These are phyloP conservation scores for Cheilosia soror DNA, from an alignment of 2,888 invertebrate genomes.

Conservation along the genomic window DNA sequence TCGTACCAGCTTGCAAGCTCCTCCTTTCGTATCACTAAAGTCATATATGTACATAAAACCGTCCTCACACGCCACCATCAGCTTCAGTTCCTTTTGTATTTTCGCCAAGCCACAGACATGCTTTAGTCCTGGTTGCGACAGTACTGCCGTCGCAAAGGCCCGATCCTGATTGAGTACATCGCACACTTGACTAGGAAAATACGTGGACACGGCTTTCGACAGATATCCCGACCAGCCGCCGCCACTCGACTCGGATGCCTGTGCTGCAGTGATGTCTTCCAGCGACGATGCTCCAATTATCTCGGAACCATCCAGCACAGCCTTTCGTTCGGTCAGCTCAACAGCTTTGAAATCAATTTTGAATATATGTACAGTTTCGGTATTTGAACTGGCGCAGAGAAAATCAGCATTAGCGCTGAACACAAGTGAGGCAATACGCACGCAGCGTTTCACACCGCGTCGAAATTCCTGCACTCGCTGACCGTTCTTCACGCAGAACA, in stretches of 20 bases:
- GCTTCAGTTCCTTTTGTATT: constrained; percentile 81
- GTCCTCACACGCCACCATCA: constrained; percentile 83
- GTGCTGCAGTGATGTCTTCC: constrained; percentile 56
- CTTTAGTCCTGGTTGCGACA: constrained; percentile 82
- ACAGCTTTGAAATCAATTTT: constrained; percentile 81
- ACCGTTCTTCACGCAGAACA: constrained; percentile 83
- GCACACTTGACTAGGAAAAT: constrained; percentile 82
- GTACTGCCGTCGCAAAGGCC: constrained; percentile 82
- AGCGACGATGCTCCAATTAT: constrained; percentile 59
- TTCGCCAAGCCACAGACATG: constrained; percentile 82
- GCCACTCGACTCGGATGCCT: constrained; percentile 38
- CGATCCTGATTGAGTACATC: constrained; percentile 83
- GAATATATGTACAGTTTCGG: constrained; percentile 83
- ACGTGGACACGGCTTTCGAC: constrained; percentile 82
- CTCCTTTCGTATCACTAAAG: constrained; percentile 81
- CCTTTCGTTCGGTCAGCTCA: constrained; percentile 80
- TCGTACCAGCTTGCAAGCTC: constrained; percentile 81
- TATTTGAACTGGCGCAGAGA: constrained; percentile 83
- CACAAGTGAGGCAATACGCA: constrained; percentile 82
- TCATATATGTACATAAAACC: constrained; percentile 83
- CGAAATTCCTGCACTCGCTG: constrained; percentile 83
- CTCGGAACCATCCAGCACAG: constrained; percentile 49
- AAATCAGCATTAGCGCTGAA: constrained; percentile 82
- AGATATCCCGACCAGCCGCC: constrained; percentile 81
- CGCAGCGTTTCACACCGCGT: constrained; percentile 83